phyloP scores from a whole-genome alignment of 2,797 vertebrate species.

The Oceanodroma leucorhoa region DNA sequence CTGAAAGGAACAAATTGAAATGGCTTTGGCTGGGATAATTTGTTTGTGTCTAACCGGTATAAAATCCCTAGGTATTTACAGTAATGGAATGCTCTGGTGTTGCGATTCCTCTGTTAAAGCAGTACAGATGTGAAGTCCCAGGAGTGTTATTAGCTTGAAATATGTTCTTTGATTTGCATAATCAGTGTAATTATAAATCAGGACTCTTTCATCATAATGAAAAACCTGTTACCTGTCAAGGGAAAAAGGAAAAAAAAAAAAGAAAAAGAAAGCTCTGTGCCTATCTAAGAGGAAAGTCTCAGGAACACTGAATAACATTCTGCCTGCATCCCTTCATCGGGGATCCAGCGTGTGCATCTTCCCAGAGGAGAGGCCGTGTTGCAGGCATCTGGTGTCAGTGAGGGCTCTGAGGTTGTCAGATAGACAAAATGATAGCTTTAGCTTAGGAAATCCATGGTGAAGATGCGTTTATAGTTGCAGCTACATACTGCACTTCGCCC shows the following conservation, averaged over 20 bases:
- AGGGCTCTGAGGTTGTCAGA: not conserved
- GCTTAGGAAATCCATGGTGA: fast-evolving
- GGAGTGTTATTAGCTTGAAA: slow-evolving; percentile 2
- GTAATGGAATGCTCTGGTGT: not conserved
- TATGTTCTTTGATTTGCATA: not conserved
- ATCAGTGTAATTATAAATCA: not conserved
- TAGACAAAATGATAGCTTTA: not conserved
- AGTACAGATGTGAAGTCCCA: not conserved
- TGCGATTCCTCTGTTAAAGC: not conserved
- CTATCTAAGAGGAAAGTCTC: not conserved
- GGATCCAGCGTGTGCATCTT: not conserved
- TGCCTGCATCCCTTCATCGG: fast-evolving
- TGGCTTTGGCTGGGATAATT: not conserved
- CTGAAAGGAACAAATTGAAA: not conserved
- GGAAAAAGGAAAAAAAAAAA: not conserved
- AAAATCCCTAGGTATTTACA: not conserved
- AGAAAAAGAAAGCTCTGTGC: not conserved
- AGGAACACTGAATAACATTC: not conserved
- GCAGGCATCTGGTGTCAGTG: not conserved
- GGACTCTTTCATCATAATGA: not conserved
- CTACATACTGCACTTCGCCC: fast-evolving
- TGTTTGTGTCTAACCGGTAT: not conserved
- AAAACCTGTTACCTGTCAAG: not conserved
- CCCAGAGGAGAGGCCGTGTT: fast-evolving
- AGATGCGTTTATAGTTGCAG: not conserved